phyloP scores from a whole-genome alignment of 2,888 invertebrate genomes.

The Hipparchia semele region DNA sequence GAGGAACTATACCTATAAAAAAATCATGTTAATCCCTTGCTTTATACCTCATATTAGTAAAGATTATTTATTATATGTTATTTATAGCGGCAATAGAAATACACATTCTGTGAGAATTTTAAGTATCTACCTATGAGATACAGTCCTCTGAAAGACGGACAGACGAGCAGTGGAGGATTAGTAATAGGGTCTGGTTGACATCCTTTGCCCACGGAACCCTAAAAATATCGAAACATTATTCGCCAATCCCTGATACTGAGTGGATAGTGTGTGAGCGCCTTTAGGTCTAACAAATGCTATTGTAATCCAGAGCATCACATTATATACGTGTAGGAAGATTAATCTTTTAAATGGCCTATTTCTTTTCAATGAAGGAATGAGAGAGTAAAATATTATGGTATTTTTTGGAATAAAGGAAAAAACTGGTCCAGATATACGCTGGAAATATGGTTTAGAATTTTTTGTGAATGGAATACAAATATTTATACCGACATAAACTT shows the following conservation, averaged over 20 bases:
- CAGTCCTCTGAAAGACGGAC: too few species aligned
- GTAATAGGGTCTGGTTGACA: too few species aligned
- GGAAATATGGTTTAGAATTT: neutral
- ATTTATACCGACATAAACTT: neutral
- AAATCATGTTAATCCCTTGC: too few species aligned
- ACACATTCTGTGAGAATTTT: too few species aligned
- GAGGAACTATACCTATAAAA: too few species aligned
- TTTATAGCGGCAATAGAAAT: too few species aligned
- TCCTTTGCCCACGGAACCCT: too few species aligned
- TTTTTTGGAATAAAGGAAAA: neutral
- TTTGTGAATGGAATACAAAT: neutral
- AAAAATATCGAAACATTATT: neutral
- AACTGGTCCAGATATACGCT: neutral
- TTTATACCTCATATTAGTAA: too few species aligned
- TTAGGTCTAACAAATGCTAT: slow-evolving; percentile 1
- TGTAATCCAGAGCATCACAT: neutral
- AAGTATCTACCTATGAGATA: too few species aligned
- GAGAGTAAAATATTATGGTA: slow-evolving; percentile 7
- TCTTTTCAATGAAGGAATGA: slow-evolving; percentile 4
- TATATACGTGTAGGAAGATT: slow-evolving; percentile 5
- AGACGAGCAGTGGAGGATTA: too few species aligned
- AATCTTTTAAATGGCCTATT: slow-evolving; percentile 16
- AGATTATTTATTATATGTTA: too few species aligned
- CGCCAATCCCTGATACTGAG: neutral
- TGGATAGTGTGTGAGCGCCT: neutral